Evolutionary conservation across 2,113 vertebrate genomes (phyloP).

Genomic region (Arenaria interpres): DNA sequence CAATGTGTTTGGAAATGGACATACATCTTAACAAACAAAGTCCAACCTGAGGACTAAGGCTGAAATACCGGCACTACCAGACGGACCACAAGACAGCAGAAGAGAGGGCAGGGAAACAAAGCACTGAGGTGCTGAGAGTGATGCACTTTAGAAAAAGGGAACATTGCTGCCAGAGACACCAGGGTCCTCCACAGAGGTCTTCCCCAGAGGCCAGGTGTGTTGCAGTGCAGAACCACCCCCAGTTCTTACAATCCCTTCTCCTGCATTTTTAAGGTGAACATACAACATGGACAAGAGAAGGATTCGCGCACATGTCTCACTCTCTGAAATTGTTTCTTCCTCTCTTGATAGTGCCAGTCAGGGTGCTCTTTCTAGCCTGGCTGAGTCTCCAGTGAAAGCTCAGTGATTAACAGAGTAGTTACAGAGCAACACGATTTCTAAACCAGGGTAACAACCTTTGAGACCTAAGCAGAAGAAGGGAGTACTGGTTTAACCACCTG

Average conservation of each 20-base stretch:
- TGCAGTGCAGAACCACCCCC: neutral
- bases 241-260: neutral
- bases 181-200: neutral
- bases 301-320: neutral
- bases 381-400: neutral
- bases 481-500: neutral
- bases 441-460: neutral
- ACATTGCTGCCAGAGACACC: neutral
- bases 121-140: neutral
- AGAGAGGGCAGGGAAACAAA: conserved; percentile 57
- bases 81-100: neutral
- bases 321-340: neutral
- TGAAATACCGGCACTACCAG: neutral
- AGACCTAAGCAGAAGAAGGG: neutral
- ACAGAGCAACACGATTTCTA: neutral
- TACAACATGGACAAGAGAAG: neutral
- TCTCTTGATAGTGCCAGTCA: neutral
- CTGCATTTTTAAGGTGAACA: neutral
- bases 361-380: neutral
- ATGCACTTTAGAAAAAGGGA: neutral
- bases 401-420: neutral
- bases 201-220: neutral
- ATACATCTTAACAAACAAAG: conserved; percentile 53
- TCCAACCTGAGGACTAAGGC: neutral
- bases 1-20: conserved; percentile 52